phyloP scores from a whole-genome alignment of 1,140 invertebrate species.

The Eulimnadia texana region DNA sequence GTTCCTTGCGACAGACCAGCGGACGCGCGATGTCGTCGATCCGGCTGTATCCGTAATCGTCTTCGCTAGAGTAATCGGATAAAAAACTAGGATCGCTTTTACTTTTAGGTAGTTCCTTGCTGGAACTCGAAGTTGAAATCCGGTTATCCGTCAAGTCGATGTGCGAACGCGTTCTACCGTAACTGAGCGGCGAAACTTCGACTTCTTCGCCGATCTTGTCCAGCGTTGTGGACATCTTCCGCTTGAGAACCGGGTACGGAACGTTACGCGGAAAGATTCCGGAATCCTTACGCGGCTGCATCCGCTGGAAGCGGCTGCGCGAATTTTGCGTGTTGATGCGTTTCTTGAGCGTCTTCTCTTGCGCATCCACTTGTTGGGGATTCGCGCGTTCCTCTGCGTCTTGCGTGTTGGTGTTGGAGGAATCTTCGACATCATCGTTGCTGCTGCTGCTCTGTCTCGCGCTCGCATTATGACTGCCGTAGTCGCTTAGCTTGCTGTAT shows the following conservation, averaged over 20 bases:
- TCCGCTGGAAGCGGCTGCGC: background rate
- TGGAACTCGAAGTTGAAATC: too few species aligned
- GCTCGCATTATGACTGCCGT: conserved; percentile 21
- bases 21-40: conserved; percentile 13
- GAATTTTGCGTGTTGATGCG: background rate
- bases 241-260: background rate
- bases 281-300: background rate
- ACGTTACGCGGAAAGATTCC: background rate
- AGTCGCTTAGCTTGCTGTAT: conserved; percentile 15
- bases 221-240: background rate
- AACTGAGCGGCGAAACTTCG: too few species aligned
- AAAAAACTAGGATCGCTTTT: background rate
- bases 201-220: background rate
- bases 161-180: too few species aligned
- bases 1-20: background rate
- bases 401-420: too few species aligned
- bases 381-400: background rate
- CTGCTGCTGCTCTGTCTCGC: background rate
- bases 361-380: background rate
- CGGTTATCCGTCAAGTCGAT: too few species aligned
- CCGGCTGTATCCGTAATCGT: conserved; percentile 14
- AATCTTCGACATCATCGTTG: background rate
- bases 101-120: background rate
- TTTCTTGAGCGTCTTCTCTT: background rate
- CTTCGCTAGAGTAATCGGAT: background rate